These are phyloP conservation scores for Epinephelus cyanopodus DNA, from an alignment of 2,113 vertebrate genomes.

Conservation along the genomic window DNA sequence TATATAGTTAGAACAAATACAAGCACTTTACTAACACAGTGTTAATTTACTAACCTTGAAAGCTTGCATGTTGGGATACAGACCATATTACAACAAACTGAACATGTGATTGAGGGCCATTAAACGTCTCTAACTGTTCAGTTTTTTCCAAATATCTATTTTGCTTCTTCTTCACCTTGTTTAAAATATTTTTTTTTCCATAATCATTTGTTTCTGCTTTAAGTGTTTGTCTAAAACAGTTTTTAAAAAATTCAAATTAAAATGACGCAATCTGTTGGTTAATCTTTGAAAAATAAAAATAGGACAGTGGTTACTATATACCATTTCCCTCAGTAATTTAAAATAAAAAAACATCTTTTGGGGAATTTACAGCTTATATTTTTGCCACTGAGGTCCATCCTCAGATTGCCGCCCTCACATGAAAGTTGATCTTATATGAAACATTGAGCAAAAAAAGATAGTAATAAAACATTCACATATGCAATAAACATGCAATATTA, in stretches of 20 bases:
- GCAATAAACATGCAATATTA: slow-evolving; percentile 82
- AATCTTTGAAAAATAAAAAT: neutral
- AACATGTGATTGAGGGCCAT: neutral
- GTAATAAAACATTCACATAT: slow-evolving; percentile 70
- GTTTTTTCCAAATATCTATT: slow-evolving; percentile 34
- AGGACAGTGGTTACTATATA: neutral
- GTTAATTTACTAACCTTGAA: slow-evolving; percentile 55
- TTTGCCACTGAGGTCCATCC: neutral
- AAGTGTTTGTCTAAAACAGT: slow-evolving; percentile 15
- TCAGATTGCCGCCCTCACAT: slow-evolving; percentile 16
- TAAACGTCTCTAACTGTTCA: slow-evolving; percentile 6
- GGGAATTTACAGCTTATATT: slow-evolving; percentile 11
- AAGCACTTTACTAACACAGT: slow-evolving; percentile 75
- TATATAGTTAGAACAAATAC: slow-evolving; percentile 33
- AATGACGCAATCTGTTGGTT: slow-evolving; percentile 3
- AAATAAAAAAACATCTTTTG: neutral
- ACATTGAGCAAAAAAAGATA: slow-evolving; percentile 36
- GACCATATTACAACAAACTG: slow-evolving; percentile 10
- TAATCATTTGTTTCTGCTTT: neutral
- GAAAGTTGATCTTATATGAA: slow-evolving; percentile 15
- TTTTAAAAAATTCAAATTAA: neutral
- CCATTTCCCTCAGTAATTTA: neutral
- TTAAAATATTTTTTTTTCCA: neutral
- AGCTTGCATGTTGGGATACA: slow-evolving; percentile 42
- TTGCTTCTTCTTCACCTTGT: slow-evolving; percentile 14